Evolutionary conservation across 1,140 invertebrate genomes (phyloP), one percentile per base, ranked within the genome.

Genomic region (Ooceraea biroi): DNA sequence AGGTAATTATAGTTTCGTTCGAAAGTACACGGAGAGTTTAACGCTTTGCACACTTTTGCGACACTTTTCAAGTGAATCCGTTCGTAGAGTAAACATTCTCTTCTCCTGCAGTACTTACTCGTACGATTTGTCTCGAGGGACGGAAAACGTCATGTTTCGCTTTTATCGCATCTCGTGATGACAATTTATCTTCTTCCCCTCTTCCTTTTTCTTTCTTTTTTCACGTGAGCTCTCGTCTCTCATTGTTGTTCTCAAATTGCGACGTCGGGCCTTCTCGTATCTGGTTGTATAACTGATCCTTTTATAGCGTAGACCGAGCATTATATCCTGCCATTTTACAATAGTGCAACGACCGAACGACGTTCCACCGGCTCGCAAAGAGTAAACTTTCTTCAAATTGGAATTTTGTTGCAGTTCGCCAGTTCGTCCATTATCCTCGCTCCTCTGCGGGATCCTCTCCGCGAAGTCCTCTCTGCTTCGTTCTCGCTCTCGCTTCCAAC

Each of bases 381-480:
- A 69, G 76, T 71, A 80, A 71, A 80, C 76, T 80, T 80, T 71
- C 76, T 80, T 71, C 76, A 80, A 80, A 80, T 80, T 80, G 76
- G 76, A 80, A 80, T 80, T 80, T 71, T 80, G 65, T 80, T 80
- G 76, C 76, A 80, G 76, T 71, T 80, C 76, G 76, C 76, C 68
- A 71, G 65, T 80, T 80, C 76, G 50, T 80, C 76, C 76, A 80
- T 80, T 80, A 80, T 80, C 65, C 76, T 80, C 36, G 63, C 63
- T 69, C 25, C 76, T 78, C 22, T 36, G 76, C 50, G 50, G 36
- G 55, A 14, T 69, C 63, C 22, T 44, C 76, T 78, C 22, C 50
- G 76, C 50, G 50, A 22, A 68, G n/a, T 69, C 63, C 22, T 58
- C 52, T 55, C 12, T 36, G 1, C 48, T 27, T 44, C 63, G 48